Evolutionary conservation across 2,113 vertebrate genomes (phyloP), one percentile per base, ranked within the genome.

Genomic region (Dermatemys mawii): DNA sequence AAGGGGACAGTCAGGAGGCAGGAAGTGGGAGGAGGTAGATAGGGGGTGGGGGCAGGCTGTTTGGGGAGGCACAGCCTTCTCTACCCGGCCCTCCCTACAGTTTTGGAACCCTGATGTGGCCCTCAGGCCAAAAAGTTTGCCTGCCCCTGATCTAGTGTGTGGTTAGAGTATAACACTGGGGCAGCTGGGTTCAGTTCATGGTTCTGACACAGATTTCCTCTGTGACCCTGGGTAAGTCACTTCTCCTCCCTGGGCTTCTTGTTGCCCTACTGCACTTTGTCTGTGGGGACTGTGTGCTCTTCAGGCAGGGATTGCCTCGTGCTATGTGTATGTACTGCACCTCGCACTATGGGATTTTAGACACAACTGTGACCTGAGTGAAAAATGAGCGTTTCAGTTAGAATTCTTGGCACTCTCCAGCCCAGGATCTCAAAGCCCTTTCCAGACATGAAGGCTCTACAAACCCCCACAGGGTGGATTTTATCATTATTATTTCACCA

Each of bases 311-410:
- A 14, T 1, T 32, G 24, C 3, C 16, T 79, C 2, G 50, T 32
- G 0, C 49, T 29, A 55, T 4, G 54, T n/a, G 73, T 51, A 5
- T 0, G 5, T 1, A 3, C 78, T 2, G 5, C 84, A 44, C 51
- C 73, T 2, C 0, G 38, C 1, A 2, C 2, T 1, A 22, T 54
- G 70, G 55, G 35, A 79, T 63, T 32, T 35, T 12, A 3, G 16
- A 75, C 83, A 8, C 48, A 70, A 1, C 13, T 0, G 0, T 1
- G 1, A 0, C 6, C 1, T 2, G 5, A 5, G 11, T 53, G 1
- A 60, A 91, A 81, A 82, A 1, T 0, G 24, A 50, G 3, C 35
- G 29, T 44, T 1, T 41, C 24, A 9, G 3, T 11, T 1, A 0
- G n/a, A 8, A 10, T 0, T 0, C 9, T 0, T 41, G 6, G 38